Percentiles rank a stretch among this genome's conserved stretches.
Conservation (phyloP, 1,140 invertebrate genomes). For the Contarinia nasturtii region DNA sequence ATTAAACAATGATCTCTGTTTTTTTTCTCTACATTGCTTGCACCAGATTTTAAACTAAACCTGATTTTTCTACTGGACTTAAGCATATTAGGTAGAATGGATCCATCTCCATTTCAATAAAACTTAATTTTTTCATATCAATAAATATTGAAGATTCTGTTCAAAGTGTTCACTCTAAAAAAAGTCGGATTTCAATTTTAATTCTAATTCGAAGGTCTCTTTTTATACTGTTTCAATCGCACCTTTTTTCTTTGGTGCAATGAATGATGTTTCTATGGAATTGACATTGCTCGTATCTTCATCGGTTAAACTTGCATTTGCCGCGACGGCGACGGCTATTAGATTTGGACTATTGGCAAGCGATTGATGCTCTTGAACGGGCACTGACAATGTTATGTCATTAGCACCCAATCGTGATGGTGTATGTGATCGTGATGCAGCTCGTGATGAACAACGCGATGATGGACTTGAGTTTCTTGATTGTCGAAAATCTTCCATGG, state of each 20-base stretch:
- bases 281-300: conserved; percentile 11
- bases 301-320: conserved; percentile 12
- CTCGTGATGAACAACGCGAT: conserved; percentile 10
- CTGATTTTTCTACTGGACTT: too few relatives aligned
- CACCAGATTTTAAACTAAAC: too few relatives aligned
- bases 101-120: too few relatives aligned
- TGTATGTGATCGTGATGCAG: conserved; percentile 19
- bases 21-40: too few relatives aligned
- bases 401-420: conserved; percentile 23
- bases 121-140: too few relatives aligned
- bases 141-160: too few relatives aligned
- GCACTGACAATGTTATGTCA: conserved; percentile 12
- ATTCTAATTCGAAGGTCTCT: too few relatives aligned
- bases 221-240: conserved; percentile 46
- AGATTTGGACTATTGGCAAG: too few relatives aligned
- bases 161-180: too few relatives aligned
- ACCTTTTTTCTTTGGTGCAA: conserved; percentile 33
- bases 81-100: too few relatives aligned
- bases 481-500: conserved; percentile 52
- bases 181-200: too few relatives aligned
- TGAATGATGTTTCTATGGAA: conserved; percentile 57
- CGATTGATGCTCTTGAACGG: conserved; percentile 5
- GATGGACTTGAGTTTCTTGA: conserved; percentile 18
- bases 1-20: too few relatives aligned
- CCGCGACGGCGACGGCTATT: conserved; percentile 7